Evolutionary conservation across 2,888 invertebrate species (phyloP).

Genomic region (Omphaloscelis lunosa): DNA sequence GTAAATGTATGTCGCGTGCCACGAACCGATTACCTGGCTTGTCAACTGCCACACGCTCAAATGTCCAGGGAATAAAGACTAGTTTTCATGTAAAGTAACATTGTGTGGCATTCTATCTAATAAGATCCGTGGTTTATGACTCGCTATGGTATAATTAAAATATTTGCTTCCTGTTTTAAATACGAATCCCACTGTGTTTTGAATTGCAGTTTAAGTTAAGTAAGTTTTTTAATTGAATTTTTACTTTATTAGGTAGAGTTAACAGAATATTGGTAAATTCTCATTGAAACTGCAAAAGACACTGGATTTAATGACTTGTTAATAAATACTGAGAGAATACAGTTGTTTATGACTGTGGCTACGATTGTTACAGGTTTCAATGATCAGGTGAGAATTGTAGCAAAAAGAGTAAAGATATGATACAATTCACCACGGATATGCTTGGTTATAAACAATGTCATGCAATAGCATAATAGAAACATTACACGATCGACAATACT

Average conservation of each 20-base stretch:
- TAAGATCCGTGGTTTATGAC: conserved; percentile 48
- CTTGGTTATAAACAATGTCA: conserved; percentile 1
- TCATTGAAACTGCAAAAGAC: background rate
- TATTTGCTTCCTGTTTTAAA: conserved; percentile 36
- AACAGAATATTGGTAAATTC: background rate
- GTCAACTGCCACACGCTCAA: conserved; percentile 68
- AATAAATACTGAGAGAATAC: background rate
- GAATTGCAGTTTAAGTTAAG: no score
- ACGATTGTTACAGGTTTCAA: conserved; percentile 12
- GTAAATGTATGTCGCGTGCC: conserved; percentile 88
- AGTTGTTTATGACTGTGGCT: conserved; percentile 5
- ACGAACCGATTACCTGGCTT: conserved; percentile 80
- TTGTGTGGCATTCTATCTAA: conserved; percentile 40
- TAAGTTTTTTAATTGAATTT: conserved; percentile 2
- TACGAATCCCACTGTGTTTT: conserved; percentile 10
- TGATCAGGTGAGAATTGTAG: background rate
- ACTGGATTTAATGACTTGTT: background rate
- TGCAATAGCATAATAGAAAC: conserved; percentile 19
- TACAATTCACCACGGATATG: background rate
- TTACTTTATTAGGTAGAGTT: conserved; percentile 15
- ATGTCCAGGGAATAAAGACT: conserved; percentile 68
- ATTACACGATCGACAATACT: conserved; percentile 9
- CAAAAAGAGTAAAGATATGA: conserved; percentile 5
- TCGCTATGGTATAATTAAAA: conserved; percentile 47
- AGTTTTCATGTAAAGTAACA: conserved; percentile 66